Evolutionary conservation across 2,888 invertebrate genomes (phyloP).

Genomic region (Diploptera punctata): DNA sequence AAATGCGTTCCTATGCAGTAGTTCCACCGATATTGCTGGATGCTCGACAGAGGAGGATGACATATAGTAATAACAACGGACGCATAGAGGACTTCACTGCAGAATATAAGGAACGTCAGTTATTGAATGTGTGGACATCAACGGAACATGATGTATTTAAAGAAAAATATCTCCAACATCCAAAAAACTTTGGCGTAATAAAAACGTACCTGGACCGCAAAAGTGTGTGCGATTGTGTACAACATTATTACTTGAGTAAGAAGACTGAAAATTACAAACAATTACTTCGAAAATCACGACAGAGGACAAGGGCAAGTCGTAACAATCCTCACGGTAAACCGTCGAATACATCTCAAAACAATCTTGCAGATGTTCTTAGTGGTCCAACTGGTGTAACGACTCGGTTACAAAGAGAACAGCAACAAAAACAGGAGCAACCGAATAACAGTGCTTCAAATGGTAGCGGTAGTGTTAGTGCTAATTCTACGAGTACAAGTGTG

Average conservation of each 20-base stretch:
- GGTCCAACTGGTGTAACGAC: constrained; percentile 81
- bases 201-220: constrained; percentile 92
- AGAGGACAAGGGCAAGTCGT: constrained; percentile 74
- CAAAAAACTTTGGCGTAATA: constrained; percentile 96
- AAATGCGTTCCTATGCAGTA: constrained; percentile 95
- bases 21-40: constrained; percentile 92
- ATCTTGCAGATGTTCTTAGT: constrained; percentile 63
- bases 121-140: constrained; percentile 90
- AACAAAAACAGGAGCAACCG: constrained; percentile 60
- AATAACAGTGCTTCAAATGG: constrained; percentile 25
- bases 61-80: constrained; percentile 87
- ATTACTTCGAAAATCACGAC: constrained; percentile 81
- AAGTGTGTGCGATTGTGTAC: constrained; percentile 94
- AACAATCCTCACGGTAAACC: constrained; percentile 67
- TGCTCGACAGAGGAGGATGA: constrained; percentile 72
- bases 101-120: constrained; percentile 81
- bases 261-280: constrained; percentile 98
- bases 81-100: constrained; percentile 68
- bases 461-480: constrained; percentile 29
- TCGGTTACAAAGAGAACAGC: constrained; percentile 79
- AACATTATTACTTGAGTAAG: constrained; percentile 98
- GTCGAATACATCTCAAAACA: constrained; percentile 29
- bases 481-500: constrained; percentile 43
- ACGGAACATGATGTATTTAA: constrained; percentile 90
- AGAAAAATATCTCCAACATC: constrained; percentile 96